These are phyloP conservation scores for Crocuta crocuta DNA, from an alignment of 2,113 vertebrate species.

Conservation along the genomic window DNA sequence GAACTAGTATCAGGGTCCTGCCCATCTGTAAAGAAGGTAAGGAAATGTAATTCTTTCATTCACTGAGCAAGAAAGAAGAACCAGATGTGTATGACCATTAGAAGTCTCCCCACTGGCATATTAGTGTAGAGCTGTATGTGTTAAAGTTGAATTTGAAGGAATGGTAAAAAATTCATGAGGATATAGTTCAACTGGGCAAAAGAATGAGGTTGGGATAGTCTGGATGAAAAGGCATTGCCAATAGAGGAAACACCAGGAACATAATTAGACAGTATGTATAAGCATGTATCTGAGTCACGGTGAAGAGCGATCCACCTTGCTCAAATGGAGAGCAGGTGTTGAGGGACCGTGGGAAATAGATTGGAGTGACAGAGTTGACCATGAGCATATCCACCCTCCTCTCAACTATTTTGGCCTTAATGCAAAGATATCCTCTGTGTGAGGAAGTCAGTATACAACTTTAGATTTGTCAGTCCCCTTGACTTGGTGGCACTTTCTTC, in stretches of 20 bases:
- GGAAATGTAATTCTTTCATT: neutral
- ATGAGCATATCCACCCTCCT: neutral
- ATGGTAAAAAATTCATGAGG: constrained; percentile 4
- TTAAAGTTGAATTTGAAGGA: constrained; percentile 27
- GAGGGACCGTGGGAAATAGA: neutral
- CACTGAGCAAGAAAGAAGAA: neutral
- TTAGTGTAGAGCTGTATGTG: neutral
- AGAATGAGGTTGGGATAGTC: neutral
- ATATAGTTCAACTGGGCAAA: neutral
- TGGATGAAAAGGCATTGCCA: neutral
- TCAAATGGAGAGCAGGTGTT: neutral
- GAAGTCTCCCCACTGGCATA: neutral
- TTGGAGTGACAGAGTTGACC: neutral
- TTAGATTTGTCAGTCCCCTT: neutral
- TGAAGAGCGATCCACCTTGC: neutral
- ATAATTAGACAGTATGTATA: neutral
- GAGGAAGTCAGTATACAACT: neutral
- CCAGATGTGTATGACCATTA: neutral
- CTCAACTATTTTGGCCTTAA: neutral
- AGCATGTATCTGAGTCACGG: neutral
- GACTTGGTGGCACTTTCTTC: neutral
- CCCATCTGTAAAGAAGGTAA: neutral
- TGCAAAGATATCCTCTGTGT: neutral
- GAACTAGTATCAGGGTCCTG: neutral
- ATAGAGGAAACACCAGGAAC: neutral